These are phyloP conservation scores for Saimiri boliviensis DNA, from an alignment of 2,113 vertebrate species.

Conservation along the genomic window DNA sequence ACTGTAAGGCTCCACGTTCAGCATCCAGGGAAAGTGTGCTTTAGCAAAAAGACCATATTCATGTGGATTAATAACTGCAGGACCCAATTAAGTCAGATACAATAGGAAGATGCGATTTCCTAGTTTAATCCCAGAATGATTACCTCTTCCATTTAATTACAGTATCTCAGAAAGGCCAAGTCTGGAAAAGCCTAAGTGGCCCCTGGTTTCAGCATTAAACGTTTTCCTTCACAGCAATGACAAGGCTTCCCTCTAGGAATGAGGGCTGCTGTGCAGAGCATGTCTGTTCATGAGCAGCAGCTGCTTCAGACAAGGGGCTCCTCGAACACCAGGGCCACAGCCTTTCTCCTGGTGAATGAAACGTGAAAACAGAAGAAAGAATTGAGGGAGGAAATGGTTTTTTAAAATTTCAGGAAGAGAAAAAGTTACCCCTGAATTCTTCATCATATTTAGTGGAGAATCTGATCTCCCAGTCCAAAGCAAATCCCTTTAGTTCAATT, in stretches of 20 bases:
- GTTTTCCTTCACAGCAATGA: not conserved
- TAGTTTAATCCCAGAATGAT: not conserved
- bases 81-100: not conserved
- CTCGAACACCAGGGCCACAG: not conserved
- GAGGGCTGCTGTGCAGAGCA: not conserved
- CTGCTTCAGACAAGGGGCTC: not conserved
- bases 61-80: not conserved
- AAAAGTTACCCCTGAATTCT: constrained; percentile 88
- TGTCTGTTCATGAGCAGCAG: not conserved
- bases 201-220: not conserved
- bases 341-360: not conserved
- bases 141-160: not conserved
- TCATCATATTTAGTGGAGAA: constrained; percentile 99
- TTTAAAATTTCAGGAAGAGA: no score
- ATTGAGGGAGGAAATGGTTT: no score
- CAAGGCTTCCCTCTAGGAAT: not conserved
- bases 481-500: constrained; percentile 98
- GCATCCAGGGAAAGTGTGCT: constrained; percentile 96
- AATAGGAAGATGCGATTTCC: not conserved
- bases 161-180: not conserved
- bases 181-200: not conserved
- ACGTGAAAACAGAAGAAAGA: not conserved
- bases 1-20: constrained; percentile 99
- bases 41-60: not conserved
- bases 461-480: constrained; percentile 99